Evolutionary conservation across 2,113 vertebrate species (phyloP).

Genomic region (Nipponia nippon): DNA sequence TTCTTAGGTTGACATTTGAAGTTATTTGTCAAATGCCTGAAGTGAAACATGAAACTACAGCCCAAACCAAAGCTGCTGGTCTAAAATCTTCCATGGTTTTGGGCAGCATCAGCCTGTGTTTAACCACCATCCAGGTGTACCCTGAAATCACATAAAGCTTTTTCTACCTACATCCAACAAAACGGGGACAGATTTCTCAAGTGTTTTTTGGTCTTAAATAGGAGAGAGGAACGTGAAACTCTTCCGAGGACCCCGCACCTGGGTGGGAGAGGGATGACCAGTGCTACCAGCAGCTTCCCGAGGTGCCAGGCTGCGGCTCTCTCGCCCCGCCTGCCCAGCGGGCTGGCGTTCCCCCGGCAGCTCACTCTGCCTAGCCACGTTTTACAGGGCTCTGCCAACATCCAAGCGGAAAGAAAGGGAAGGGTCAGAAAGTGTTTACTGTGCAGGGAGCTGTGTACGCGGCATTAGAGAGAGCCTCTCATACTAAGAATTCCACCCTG

Average conservation of each 20-base stretch:
- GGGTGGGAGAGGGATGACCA: background rate
- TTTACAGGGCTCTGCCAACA: background rate
- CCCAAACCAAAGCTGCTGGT: background rate
- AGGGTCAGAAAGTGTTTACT: background rate
- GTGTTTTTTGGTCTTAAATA: accelerated
- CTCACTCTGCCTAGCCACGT: accelerated
- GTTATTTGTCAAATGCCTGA: background rate
- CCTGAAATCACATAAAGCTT: background rate
- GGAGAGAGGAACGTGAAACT: background rate
- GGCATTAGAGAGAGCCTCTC: background rate
- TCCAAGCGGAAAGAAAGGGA: background rate
- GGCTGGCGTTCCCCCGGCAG: background rate
- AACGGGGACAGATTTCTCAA: background rate
- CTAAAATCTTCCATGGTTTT: background rate
- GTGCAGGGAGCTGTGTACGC: too few species aligned
- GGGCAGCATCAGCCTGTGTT: background rate
- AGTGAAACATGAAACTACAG: background rate
- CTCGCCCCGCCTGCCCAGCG: accelerated
- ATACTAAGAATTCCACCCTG: background rate
- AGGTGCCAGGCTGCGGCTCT: background rate
- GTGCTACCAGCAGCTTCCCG: background rate
- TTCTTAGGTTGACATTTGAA: background rate
- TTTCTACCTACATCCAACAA: background rate
- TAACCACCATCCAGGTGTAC: background rate
- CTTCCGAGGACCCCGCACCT: background rate